Evolutionary conservation across 2,888 invertebrate genomes (phyloP), one percentile per base, ranked within the genome.

Genomic region (Drosophila setosimentum): DNA sequence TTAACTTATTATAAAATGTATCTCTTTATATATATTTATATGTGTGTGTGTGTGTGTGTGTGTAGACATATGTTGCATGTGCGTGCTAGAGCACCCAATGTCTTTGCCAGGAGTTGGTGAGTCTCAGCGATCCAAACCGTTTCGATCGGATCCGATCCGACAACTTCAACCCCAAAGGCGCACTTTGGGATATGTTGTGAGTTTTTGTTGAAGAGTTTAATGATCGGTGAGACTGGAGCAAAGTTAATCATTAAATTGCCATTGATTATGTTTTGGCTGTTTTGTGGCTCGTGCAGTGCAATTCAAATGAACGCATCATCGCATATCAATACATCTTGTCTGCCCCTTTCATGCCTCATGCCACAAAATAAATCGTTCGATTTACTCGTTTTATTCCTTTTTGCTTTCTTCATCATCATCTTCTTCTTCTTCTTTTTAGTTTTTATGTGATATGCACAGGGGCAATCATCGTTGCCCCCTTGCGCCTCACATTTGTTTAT

Each of bases 211-310:
- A 10, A 45, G 66, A 68, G 76, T 77, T 86, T 86, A 83, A 86
- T 83, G 83, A 83, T 82, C 75, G 68, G 49, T 40, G 65, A 60
- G 81, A 73, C 29, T 77, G 85, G 80, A 73, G 68, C 86, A 74
- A 73, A 80, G 88, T 88, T 86, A 70, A 88, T 80, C 88, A 83
- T 88, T 88, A 86, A 86, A 86, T 86, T 86, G 88, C 76, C 82
- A 78, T 86, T 88, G 85, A 85, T 88, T 85, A 83, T 86, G 78
- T 68, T 72, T 80, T 49, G 37, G 40, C 30, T 53, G 53, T 49
- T 53, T 59, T 85, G 80, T 84, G 82, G 87, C 84, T 85, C 85
- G 88, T 85, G 88, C 83, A 81, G 59, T 71, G 80, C 55, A 40
- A 68, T 82, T 74, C 73, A 73, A 69, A 69, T 76, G 77, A 74